A percentile compares a stretch with the other conserved stretches of the same genome.
Conservation (phyloP, 2,888 invertebrate genomes). For the Acanthosepion pharaonis region DNA sequence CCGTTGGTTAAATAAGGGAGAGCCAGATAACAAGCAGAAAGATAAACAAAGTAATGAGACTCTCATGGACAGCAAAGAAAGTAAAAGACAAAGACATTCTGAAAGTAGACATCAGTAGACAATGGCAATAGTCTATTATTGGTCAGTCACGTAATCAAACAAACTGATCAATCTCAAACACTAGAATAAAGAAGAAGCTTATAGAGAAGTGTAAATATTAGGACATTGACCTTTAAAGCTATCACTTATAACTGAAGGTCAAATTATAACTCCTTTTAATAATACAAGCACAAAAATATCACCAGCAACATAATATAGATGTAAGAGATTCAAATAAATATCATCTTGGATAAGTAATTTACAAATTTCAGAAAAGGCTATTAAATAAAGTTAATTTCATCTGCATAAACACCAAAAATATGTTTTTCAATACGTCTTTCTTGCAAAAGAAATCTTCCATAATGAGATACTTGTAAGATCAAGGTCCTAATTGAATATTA, state of each 20-base stretch:
- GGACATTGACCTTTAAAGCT: not conserved
- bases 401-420: too few relatives aligned
- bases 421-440: too few relatives aligned
- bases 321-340: not conserved
- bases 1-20: not conserved
- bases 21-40: not conserved
- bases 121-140: not conserved
- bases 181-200: not conserved
- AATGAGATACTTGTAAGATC: too few relatives aligned
- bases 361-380: too few relatives aligned
- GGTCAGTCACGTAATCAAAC: not conserved
- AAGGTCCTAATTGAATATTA: too few relatives aligned
- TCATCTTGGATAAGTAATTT: too few relatives aligned
- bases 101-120: not conserved
- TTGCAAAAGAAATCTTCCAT: too few relatives aligned
- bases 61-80: not conserved
- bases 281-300: not conserved
- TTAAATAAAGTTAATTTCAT: too few relatives aligned
- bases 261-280: not conserved
- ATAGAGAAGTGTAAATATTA: not conserved
- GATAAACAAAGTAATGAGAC: not conserved
- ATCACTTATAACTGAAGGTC: not conserved
- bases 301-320: not conserved
- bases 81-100: not conserved
- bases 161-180: not conserved